Evolutionary conservation across 2,888 invertebrate genomes (phyloP).

Genomic region (Melanotus villosus): DNA sequence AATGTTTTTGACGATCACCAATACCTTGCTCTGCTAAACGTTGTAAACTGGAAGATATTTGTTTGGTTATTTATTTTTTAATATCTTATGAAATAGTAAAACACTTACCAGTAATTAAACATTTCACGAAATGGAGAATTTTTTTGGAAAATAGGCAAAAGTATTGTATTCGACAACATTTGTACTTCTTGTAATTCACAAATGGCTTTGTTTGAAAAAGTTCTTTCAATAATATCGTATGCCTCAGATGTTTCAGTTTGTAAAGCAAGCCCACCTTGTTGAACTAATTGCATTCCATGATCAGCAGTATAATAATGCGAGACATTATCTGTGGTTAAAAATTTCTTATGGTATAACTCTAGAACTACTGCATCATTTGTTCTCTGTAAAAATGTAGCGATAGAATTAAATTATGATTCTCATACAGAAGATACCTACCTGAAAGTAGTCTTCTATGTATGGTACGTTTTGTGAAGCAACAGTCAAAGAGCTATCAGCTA

Average conservation of each 20-base stretch:
- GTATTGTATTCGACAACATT: conserved; percentile 56
- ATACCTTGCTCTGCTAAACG: conserved; percentile 60
- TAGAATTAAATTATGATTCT: background rate
- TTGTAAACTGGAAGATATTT: conserved; percentile 56
- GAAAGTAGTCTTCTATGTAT: conserved; percentile 76
- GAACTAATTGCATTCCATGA: conserved; percentile 58
- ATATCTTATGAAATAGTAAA: conserved; percentile 4
- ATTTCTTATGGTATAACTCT: conserved; percentile 74
- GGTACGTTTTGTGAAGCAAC: conserved; percentile 76
- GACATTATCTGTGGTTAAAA: conserved; percentile 58
- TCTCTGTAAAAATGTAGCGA: conserved; percentile 66
- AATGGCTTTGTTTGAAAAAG: conserved; percentile 59
- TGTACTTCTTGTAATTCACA: conserved; percentile 63
- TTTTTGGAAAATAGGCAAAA: conserved; percentile 60
- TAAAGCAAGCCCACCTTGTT: conserved; percentile 62
- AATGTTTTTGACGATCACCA: conserved; percentile 54
- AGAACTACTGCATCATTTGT: conserved; percentile 74
- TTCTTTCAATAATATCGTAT: conserved; percentile 62
- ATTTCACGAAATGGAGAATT: conserved; percentile 62
- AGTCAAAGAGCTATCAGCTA: conserved; percentile 73
- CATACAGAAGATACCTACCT: conserved; percentile 65
- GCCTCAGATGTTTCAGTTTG: conserved; percentile 62
- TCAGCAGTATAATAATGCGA: conserved; percentile 57
- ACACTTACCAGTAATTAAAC: conserved; percentile 61
- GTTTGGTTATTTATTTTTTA: background rate